These are phyloP conservation scores for Tetrao urogallus DNA, from an alignment of 2,113 vertebrate genomes.

Conservation along the genomic window DNA sequence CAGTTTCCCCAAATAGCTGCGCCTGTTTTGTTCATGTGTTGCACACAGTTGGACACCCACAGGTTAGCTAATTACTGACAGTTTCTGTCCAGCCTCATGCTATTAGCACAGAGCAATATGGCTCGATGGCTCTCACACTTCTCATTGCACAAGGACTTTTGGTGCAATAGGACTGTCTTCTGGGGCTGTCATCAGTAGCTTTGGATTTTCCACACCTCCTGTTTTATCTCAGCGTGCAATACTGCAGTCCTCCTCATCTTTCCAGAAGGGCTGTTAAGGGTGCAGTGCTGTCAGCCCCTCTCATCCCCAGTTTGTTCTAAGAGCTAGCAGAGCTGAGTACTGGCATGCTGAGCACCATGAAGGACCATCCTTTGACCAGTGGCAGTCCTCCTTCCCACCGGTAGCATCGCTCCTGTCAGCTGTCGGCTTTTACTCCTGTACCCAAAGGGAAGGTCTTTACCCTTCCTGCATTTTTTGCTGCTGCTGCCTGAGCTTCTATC, in stretches of 20 bases:
- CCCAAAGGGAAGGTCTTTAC: not conserved
- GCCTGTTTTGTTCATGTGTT: constrained; percentile 21
- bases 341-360: not conserved
- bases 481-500: constrained; percentile 14
- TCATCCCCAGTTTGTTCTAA: not conserved
- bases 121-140: not conserved
- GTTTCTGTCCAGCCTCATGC: constrained; percentile 35
- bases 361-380: not conserved
- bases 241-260: not conserved
- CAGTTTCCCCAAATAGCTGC: not conserved
- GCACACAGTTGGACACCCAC: constrained; percentile 4
- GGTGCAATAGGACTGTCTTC: constrained; percentile 13
- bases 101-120: constrained; percentile 34
- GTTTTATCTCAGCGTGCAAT: not conserved
- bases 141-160: constrained; percentile 10
- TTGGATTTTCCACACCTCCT: constrained; percentile 50
- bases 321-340: not conserved
- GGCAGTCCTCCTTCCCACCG: not conserved
- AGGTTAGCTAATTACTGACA: constrained; percentile 55
- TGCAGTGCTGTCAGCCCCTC: not conserved
- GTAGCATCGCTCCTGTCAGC: not conserved
- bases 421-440: not conserved
- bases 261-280: not conserved
- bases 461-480: not conserved
- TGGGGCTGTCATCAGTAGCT: constrained; percentile 1